A percentile compares a stretch with the other conserved stretches of the same genome.
Conservation (phyloP, 2,113 vertebrate genomes). For the Cyanoramphus novaezelandiae region DNA sequence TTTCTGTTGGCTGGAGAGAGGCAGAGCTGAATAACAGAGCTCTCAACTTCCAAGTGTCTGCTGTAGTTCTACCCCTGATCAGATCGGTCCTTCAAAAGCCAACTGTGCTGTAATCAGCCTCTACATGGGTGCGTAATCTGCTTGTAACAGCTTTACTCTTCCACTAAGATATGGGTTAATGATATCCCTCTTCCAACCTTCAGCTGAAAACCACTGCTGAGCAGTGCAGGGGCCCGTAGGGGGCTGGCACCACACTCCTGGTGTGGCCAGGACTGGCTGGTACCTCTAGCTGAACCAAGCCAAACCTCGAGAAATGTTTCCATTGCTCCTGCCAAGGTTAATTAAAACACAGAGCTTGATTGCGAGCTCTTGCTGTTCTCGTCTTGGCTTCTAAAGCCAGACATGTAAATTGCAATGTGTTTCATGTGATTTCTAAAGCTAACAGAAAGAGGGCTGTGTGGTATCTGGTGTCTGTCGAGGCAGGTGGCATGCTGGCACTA, state of each 20-base stretch:
- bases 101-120: neutral
- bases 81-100: neutral
- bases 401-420: neutral
- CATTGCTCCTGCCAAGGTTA: neutral
- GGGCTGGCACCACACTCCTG: neutral
- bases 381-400: neutral
- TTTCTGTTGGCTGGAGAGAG: neutral
- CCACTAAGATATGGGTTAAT: neutral
- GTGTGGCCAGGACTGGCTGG: neutral
- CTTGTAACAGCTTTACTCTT: neutral
- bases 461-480: neutral
- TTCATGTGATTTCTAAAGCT: neutral
- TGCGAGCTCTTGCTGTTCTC: neutral
- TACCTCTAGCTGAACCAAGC: neutral
- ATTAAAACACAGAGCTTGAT: neutral
- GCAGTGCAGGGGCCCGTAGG: neutral
- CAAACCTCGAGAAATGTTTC: neutral
- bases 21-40: neutral
- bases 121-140: neutral
- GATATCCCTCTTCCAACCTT: neutral
- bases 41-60: neutral
- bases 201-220: accelerated
- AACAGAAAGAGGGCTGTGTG: neutral
- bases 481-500: neutral
- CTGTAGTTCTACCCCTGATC: neutral